Percentiles rank a stretch among this genome's conserved stretches.
Conservation (phyloP, 2,888 invertebrate species). For the Gryllus longicercus region DNA sequence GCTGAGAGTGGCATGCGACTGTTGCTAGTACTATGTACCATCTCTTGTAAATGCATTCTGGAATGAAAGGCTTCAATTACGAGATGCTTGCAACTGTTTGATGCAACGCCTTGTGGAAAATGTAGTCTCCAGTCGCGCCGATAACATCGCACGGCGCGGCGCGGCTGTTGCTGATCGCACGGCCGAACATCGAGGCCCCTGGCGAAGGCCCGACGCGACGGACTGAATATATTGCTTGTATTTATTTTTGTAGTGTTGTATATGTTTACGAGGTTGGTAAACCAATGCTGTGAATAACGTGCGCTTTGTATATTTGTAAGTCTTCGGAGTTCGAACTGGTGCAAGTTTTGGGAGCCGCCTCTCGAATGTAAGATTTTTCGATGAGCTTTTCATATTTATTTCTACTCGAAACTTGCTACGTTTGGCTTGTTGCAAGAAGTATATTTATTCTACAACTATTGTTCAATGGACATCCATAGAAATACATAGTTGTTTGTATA, state of each 20-base stretch:
- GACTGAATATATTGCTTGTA: background rate
- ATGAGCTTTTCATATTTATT: constrained; percentile 1
- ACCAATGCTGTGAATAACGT: background rate
- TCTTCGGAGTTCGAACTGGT: background rate
- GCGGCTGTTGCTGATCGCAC: too few relatives aligned
- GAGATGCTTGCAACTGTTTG: too few relatives aligned
- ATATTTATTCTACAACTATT: constrained; percentile 5
- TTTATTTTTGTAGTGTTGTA: constrained; percentile 17
- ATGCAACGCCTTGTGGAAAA: too few relatives aligned
- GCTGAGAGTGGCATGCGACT: too few relatives aligned
- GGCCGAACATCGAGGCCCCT: too few relatives aligned
- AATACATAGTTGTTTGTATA: background rate
- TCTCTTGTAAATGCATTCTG: too few relatives aligned
- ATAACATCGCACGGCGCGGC: too few relatives aligned
- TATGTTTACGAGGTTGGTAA: background rate
- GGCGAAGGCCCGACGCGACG: background rate
- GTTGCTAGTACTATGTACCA: too few relatives aligned
- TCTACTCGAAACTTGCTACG: constrained; percentile 17
- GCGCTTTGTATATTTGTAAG: constrained; percentile 7
- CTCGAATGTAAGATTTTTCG: background rate
- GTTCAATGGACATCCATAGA: background rate
- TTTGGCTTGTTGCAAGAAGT: background rate
- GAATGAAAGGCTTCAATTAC: too few relatives aligned
- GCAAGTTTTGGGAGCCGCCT: background rate
- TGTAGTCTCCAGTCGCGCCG: too few relatives aligned